A percentile compares a stretch with the other conserved stretches of the same genome.
Evolutionary conservation across 2,113 vertebrate genomes (phyloP).

Genomic region (Phodopus roborovskii): DNA sequence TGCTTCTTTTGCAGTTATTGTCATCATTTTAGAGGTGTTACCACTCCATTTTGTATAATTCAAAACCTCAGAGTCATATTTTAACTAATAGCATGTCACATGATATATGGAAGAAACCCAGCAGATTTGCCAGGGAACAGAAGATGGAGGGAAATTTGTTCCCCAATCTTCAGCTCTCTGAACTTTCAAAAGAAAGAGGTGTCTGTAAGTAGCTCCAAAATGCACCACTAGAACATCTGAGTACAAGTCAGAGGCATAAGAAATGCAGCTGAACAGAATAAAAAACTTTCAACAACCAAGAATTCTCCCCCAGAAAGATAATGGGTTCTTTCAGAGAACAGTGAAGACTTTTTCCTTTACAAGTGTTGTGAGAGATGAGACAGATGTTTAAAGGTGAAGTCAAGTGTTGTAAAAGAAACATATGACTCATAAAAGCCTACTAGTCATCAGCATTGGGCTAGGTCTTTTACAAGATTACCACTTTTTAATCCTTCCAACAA

Average conservation of each 20-base stretch:
- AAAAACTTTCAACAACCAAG: slow-evolving; percentile 37
- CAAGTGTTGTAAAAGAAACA: slow-evolving; percentile 9
- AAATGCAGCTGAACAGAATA: neutral
- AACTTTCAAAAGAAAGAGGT: neutral
- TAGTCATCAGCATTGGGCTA: neutral
- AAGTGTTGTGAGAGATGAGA: slow-evolving; percentile 30
- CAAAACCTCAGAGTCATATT: slow-evolving; percentile 40
- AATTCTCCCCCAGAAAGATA: neutral
- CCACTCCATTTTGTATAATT: neutral
- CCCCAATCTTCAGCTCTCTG: neutral
- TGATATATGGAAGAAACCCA: neutral
- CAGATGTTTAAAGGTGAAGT: neutral
- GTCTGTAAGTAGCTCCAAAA: neutral
- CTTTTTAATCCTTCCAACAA: slow-evolving; percentile 8
- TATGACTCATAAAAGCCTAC: slow-evolving; percentile 37
- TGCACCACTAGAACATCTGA: neutral
- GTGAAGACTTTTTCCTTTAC: neutral
- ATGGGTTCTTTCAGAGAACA: neutral
- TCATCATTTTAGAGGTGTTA: neutral
- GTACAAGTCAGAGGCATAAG: neutral
- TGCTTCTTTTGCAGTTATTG: slow-evolving; percentile 1
- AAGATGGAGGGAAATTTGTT: neutral
- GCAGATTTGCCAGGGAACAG: neutral
- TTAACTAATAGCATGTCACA: neutral
- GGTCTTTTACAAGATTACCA: slow-evolving; percentile 16